These are phyloP conservation scores for Ceratina japonica DNA, from an alignment of 1,140 invertebrate genomes.

Conservation along the genomic window DNA sequence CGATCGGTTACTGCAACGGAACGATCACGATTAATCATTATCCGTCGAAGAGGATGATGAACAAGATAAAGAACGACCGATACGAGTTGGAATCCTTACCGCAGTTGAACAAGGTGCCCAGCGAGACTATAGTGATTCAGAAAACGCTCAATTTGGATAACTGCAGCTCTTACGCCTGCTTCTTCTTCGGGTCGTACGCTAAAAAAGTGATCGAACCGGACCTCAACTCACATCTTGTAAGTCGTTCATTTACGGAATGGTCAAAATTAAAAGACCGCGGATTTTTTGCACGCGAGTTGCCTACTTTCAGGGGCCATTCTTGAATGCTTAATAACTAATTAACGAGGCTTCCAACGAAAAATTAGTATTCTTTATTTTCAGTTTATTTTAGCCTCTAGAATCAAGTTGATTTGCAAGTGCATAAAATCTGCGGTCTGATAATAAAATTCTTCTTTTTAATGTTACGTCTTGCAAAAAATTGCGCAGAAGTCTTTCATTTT, in stretches of 20 bases:
- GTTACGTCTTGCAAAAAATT: neutral
- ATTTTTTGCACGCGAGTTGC: too few relatives aligned
- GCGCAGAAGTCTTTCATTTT: neutral
- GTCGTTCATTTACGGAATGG: neutral
- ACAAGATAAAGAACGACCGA: slow-evolving; percentile 20
- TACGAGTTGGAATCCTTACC: slow-evolving; percentile 58
- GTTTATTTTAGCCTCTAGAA: too few relatives aligned
- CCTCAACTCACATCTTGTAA: slow-evolving; percentile 55
- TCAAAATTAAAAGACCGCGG: too few relatives aligned
- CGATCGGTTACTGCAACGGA: slow-evolving; percentile 63
- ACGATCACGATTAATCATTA: slow-evolving; percentile 62
- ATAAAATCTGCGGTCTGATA: too few relatives aligned
- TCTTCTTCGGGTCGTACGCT: slow-evolving; percentile 56
- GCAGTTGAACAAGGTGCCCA: slow-evolving; percentile 47
- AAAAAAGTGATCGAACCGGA: slow-evolving; percentile 38
- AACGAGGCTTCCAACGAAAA: too few relatives aligned
- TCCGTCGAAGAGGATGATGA: slow-evolving; percentile 38
- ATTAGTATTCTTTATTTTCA: too few relatives aligned
- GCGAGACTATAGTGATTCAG: slow-evolving; percentile 58
- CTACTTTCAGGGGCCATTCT: too few relatives aligned
- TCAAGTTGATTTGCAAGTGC: too few relatives aligned
- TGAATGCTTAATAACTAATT: too few relatives aligned
- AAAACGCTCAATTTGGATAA: slow-evolving; percentile 65
- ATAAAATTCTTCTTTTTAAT: too few relatives aligned
- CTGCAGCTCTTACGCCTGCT: slow-evolving; percentile 56